Base-by-base conservation (phyloP, 2,797 vertebrate species). In the Acanthis flammea region DNA sequence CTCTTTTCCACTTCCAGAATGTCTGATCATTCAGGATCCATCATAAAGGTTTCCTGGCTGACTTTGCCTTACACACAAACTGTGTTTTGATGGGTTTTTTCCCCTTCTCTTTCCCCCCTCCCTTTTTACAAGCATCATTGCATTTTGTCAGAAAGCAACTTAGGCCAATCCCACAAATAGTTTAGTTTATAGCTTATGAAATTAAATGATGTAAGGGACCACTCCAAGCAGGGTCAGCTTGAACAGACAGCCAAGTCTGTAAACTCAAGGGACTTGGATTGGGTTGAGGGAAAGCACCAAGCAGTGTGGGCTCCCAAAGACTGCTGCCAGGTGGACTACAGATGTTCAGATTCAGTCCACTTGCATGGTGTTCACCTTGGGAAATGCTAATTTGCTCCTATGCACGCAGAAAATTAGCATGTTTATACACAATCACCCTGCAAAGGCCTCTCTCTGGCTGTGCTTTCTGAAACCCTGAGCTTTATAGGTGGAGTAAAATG, bases 271-370 rank as follows among this genome's bases (percentile, higher is more conserved):
- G 88, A 62, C 48, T 81, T 82, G 73, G 41, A 58, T 5, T 65
- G 78, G 84, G 63, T 77, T 92, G 81, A 88, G 70, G 75, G 70
- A 74, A 95, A 89, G 79, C 76, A 94, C 75, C 80, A 90, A 93
- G 67, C 70, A 62, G 81, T 87, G 89, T 94, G 86, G 88, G 81
- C 47, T 95, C 91, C 84, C 80, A 86, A 71, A 88, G 83, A 95
- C 88, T 97, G 72, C 63, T 96, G 86, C 80, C 96, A 97, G 96
- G 95, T 95, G 94, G 94, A 71, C 77, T 86, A 66, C 95, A 97
- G 92, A 95, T 96, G 95, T 94, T 91, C 10, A 0, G 39, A 65
- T 92, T 76, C 71, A 82, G 70, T 82, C 90, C 68, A 58, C 82
- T 96, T 74, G 50, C 44, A 73, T 92, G 89, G 87, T 88, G 83